A percentile compares a stretch with the other conserved stretches of the same genome.
Conservation (phyloP, 2,797 vertebrate species). For the Arctocebus calabarensis region DNA sequence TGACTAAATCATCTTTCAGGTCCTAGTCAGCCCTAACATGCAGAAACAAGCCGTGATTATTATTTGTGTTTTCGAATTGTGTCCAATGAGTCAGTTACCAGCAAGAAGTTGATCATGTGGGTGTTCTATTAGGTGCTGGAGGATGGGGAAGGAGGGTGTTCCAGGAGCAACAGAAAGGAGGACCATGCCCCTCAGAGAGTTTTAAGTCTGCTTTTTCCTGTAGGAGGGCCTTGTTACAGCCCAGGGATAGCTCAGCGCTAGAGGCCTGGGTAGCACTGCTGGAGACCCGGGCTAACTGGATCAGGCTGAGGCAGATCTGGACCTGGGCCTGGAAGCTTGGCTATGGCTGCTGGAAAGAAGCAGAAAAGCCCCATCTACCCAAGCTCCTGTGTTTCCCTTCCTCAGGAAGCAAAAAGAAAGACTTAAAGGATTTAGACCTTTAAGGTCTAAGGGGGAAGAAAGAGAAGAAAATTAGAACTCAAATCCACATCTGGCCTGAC, state of each 20-base stretch:
- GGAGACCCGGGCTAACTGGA: neutral
- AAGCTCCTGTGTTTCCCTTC: slow-evolving; percentile 80
- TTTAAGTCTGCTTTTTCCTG: neutral
- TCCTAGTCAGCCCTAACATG: neutral
- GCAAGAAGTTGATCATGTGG: slow-evolving; percentile 33
- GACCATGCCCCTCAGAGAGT: neutral
- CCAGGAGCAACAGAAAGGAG: neutral
- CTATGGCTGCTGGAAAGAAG: slow-evolving; percentile 36
- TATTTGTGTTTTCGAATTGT: slow-evolving; percentile 16
- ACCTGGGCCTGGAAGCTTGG: neutral
- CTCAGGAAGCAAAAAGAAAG: slow-evolving; percentile 85
- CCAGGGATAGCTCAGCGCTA: neutral
- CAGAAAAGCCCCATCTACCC: neutral
- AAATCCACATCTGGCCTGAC: slow-evolving; percentile 87
- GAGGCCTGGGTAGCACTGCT: neutral
- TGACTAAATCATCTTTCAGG: slow-evolving; percentile 2
- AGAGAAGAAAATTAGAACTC: slow-evolving; percentile 85
- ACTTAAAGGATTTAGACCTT: slow-evolving; percentile 83
- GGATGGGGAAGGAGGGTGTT: neutral
- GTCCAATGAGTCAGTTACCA: slow-evolving; percentile 38
- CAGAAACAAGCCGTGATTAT: slow-evolving; percentile 43
- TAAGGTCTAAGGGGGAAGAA: neutral
- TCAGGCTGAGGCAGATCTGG: neutral
- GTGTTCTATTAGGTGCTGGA: neutral
- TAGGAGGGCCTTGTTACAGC: neutral